Percentiles rank a stretch among this genome's conserved stretches.
These are phyloP conservation scores for Anneissia japonica DNA, from an alignment of 35 echinoderm and acorn worm species.

Conservation along the genomic window DNA sequence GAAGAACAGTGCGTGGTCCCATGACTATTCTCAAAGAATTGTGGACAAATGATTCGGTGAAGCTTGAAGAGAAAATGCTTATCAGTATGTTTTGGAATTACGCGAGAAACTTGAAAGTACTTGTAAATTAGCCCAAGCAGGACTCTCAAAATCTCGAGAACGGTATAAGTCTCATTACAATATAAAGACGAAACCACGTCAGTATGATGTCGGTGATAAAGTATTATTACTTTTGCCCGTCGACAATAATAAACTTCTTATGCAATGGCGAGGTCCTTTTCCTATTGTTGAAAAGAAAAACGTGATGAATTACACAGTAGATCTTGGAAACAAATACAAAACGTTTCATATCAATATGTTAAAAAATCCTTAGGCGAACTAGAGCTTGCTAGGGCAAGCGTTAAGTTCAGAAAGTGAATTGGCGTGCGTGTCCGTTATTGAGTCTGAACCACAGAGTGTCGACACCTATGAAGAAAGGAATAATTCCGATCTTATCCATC, in stretches of 20 bases:
- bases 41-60: slow-evolving; percentile 23
- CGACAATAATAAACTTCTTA: slow-evolving; percentile 20
- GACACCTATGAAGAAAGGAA: too few species aligned
- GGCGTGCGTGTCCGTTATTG: too few species aligned
- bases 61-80: slow-evolving; percentile 21
- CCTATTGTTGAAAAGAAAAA: not conserved
- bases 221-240: slow-evolving; percentile 48
- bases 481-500: too few species aligned
- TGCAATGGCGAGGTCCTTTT: slow-evolving; percentile 54
- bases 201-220: slow-evolving; percentile 32
- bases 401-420: too few species aligned
- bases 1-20: slow-evolving; percentile 21
- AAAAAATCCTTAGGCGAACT: too few species aligned
- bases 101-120: slow-evolving; percentile 30
- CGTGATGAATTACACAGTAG: slow-evolving; percentile 34
- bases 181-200: slow-evolving; percentile 14
- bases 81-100: slow-evolving; percentile 52
- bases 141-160: slow-evolving; percentile 15
- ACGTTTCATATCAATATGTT: slow-evolving; percentile 60
- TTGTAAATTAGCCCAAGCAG: slow-evolving; percentile 18
- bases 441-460: too few species aligned
- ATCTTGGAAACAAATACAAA: slow-evolving; percentile 21
- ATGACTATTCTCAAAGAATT: slow-evolving; percentile 23
- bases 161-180: slow-evolving; percentile 23
- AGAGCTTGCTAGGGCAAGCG: too few species aligned